These are phyloP conservation scores for Cydia splendana DNA, from an alignment of 1,140 invertebrate species.

Conservation along the genomic window DNA sequence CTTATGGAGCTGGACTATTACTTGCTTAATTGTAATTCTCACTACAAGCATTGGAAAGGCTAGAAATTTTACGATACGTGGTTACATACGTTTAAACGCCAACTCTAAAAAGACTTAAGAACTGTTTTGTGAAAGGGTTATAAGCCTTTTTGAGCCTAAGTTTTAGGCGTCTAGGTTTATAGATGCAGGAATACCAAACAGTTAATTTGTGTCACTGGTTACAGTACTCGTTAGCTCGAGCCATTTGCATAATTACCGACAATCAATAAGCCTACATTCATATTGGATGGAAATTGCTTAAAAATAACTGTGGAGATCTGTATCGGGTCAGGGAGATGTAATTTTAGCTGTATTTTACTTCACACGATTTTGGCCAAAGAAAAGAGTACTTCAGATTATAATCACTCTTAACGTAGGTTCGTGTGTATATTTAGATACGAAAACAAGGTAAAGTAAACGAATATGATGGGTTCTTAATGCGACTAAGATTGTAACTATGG, in stretches of 20 bases:
- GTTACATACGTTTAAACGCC: background rate
- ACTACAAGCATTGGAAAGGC: constrained; percentile 23
- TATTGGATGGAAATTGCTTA: constrained; percentile 35
- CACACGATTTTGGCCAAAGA: constrained; percentile 11
- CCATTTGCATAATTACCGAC: constrained; percentile 69
- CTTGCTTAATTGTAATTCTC: constrained; percentile 14
- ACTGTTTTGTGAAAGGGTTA: background rate
- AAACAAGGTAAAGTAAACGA: background rate
- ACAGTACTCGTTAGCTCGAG: constrained; percentile 50
- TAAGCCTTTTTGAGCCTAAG: background rate
- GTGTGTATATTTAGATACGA: constrained; percentile 5
- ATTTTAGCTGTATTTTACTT: constrained; percentile 22
- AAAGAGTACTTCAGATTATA: background rate
- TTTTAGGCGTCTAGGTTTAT: constrained; percentile 29
- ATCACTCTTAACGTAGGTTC: background rate
- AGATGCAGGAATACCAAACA: constrained; percentile 37
- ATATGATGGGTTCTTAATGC: background rate
- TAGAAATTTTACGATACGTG: constrained; percentile 27
- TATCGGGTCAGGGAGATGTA: constrained; percentile 11
- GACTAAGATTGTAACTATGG: background rate
- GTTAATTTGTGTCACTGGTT: constrained; percentile 64
- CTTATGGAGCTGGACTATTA: constrained; percentile 4
- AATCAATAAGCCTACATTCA: constrained; percentile 60
- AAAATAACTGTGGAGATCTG: constrained; percentile 34
- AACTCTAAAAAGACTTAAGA: background rate